phyloP scores from a whole-genome alignment of 2,113 vertebrate species.

The Tachysurus fulvidraco region DNA sequence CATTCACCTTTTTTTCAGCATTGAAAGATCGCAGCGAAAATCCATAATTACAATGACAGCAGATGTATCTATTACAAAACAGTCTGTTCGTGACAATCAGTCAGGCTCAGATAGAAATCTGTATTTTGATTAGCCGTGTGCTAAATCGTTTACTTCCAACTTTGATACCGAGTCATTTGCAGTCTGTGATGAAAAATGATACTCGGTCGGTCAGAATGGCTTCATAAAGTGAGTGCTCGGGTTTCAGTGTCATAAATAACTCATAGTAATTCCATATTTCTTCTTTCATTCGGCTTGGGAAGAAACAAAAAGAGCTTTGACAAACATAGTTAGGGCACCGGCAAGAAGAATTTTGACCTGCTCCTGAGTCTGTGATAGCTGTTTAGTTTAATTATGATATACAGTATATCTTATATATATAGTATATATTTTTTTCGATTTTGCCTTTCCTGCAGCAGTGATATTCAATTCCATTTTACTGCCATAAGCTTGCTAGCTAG shows the following conservation, averaged over 20 bases:
- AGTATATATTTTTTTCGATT: background rate
- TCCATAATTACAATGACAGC: constrained; percentile 73
- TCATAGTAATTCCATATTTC: constrained; percentile 78
- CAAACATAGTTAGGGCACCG: constrained; percentile 73
- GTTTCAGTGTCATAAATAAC: constrained; percentile 80
- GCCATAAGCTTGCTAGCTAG: background rate
- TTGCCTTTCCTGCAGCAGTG: background rate
- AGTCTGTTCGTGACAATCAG: constrained; percentile 72
- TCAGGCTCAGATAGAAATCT: constrained; percentile 73
- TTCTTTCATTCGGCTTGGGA: constrained; percentile 69
- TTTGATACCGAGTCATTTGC: constrained; percentile 71
- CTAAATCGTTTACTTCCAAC: constrained; percentile 74
- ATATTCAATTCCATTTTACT: background rate
- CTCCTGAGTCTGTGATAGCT: constrained; percentile 62
- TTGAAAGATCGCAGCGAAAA: constrained; percentile 60
- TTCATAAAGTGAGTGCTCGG: constrained; percentile 71
- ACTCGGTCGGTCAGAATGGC: constrained; percentile 70
- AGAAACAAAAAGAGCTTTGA: constrained; percentile 71
- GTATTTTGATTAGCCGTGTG: constrained; percentile 75
- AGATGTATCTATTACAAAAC: constrained; percentile 76
- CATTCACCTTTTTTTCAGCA: constrained; percentile 35
- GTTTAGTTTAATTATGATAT: constrained; percentile 56
- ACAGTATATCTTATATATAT: no score
- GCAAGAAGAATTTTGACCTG: constrained; percentile 57
- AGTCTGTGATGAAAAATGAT: constrained; percentile 61